Base-by-base conservation (phyloP, 2,888 invertebrate genomes). In the Galeopsomyia nigrocyanea region DNA sequence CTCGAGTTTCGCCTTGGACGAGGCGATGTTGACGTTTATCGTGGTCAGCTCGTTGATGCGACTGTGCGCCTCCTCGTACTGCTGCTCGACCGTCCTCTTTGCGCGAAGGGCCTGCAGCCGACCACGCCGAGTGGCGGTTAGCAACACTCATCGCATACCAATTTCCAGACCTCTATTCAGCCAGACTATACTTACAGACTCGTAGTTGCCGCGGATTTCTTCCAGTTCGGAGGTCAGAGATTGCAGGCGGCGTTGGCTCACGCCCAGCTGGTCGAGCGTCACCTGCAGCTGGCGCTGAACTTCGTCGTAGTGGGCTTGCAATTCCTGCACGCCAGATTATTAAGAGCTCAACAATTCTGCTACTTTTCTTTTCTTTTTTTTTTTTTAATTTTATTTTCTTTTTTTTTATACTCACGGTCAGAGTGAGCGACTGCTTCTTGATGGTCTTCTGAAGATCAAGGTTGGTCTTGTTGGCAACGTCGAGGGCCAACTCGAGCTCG, bases 401-500 rank as follows among this genome's bases (percentile, higher is more conserved):
- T n/a, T n/a, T n/a, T n/a, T n/a, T 1, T 39, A 13, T 58, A 80
- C 87, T 86, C 83, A 91, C 92, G 85, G 92, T 92, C 87, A 95
- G 91, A 88, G 95, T 95, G 87, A 96, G 91, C 79, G 97, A 95
- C 88, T 98, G 97, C 88, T 95, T 97, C 93, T 98, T 98, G 90
- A 97, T 94, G 84, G 96, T 95, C 91, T 97, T 97, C 89, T 98
- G 97, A 87, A 98, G 91, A 87, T 97, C 96, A 85, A 98, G 93
- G 91, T 98, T 98, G 89, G 94, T 96, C 91, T 98, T 97, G 92
- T 99, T 98, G 89, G 97, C 95, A 81, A 97, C 95, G 89, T 98
- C 98, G 88, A 99, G 92, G 70, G 96, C 95, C 90, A 98, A 92
- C 88, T 98, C 98, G 85, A 98, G 90, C 88, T 98, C 98, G 82